Evolutionary conservation across 2,797 vertebrate genomes (phyloP).

Genomic region (Chromis chromis): DNA sequence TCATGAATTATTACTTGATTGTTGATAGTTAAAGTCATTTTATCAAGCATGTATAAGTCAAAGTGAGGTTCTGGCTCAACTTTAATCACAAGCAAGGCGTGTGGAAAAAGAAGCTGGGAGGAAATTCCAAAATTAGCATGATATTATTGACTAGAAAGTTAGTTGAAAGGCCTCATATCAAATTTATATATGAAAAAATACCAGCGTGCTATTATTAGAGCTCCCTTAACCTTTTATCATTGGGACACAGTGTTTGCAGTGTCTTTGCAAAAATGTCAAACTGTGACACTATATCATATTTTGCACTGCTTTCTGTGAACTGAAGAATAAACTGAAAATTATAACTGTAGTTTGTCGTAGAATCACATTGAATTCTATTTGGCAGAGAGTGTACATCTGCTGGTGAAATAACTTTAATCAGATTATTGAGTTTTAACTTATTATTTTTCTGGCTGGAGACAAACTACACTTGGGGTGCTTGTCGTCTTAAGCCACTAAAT

Average conservation of each 20-base stretch:
- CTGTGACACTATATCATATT: not conserved
- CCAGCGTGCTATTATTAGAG: not conserved
- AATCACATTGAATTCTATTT: not conserved
- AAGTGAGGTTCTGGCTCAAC: not conserved
- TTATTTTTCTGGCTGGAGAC: not conserved
- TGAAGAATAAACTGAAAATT: too few species aligned
- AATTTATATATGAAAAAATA: not conserved
- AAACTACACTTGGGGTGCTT: not conserved
- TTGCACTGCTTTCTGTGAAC: not conserved
- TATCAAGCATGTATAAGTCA: not conserved
- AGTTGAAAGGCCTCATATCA: not conserved
- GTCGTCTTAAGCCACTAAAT: conserved; percentile 6
- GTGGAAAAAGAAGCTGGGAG: not conserved
- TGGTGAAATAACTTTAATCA: not conserved
- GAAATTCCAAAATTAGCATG: not conserved
- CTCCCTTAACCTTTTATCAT: not conserved
- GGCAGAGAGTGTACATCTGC: not conserved
- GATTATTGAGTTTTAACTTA: not conserved
- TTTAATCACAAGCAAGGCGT: not conserved
- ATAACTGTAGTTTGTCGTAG: not conserved
- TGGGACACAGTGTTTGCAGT: not conserved
- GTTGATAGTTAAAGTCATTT: conserved; percentile 8
- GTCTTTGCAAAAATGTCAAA: not conserved
- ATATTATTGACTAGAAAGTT: not conserved
- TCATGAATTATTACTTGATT: conserved; percentile 40